A percentile compares a stretch with the other conserved stretches of the same genome.
Conservation (phyloP, 2,113 vertebrate genomes). For the Archilochus colubris region DNA sequence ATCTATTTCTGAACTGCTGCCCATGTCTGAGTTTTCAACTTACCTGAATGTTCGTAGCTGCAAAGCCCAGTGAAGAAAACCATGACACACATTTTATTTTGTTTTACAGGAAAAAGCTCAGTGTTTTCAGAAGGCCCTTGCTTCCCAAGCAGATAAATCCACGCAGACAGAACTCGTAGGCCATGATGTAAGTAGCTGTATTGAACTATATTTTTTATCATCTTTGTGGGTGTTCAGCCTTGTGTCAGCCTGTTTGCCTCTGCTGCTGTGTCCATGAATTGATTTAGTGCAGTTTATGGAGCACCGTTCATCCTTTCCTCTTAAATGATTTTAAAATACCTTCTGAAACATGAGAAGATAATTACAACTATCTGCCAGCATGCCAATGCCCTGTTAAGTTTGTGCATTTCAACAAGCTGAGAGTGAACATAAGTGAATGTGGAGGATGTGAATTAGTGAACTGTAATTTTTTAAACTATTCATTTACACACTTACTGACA, state of each 20-base stretch:
- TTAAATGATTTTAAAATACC: slow-evolving; percentile 48
- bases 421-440: slow-evolving; percentile 20
- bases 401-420: slow-evolving; percentile 51
- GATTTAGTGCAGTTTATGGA: slow-evolving; percentile 25
- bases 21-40: background rate
- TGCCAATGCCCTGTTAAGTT: slow-evolving; percentile 35
- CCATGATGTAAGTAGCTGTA: slow-evolving; percentile 88
- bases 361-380: slow-evolving; percentile 28
- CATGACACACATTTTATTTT: slow-evolving; percentile 42
- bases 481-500: slow-evolving; percentile 53
- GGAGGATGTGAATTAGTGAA: background rate
- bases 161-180: slow-evolving; percentile 92
- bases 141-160: slow-evolving; percentile 89
- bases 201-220: slow-evolving; percentile 7
- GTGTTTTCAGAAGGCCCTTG: slow-evolving; percentile 84
- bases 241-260: slow-evolving; percentile 47
- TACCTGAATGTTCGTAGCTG: background rate
- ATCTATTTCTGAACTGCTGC: background rate
- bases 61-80: background rate
- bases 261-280: slow-evolving; percentile 23
- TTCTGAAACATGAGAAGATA: slow-evolving; percentile 47
- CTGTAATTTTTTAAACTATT: background rate
- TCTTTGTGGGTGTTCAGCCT: slow-evolving; percentile 48
- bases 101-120: slow-evolving; percentile 86
- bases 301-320: slow-evolving; percentile 41